A percentile compares a stretch with the other conserved stretches of the same genome.
Evolutionary conservation across 2,797 vertebrate species (phyloP).

Genomic region (Pristis pectinata): DNA sequence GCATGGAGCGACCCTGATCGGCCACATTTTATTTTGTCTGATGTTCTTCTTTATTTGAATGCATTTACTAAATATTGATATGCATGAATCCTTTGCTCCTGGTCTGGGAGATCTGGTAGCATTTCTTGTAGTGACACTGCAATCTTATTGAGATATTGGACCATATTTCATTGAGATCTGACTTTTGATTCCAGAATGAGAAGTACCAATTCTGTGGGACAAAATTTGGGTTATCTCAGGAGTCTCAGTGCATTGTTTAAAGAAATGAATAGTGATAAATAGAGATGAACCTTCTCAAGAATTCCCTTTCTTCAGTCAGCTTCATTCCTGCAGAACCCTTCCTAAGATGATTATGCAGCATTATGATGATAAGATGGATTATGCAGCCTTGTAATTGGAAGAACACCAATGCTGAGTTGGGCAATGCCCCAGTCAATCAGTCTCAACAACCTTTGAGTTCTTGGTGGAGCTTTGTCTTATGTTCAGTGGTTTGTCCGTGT

Average conservation of each 20-base stretch:
- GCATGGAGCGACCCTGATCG: not conserved
- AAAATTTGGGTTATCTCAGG: not conserved
- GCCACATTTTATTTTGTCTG: too few relatives aligned
- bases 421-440: not conserved
- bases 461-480: not conserved
- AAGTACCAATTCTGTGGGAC: not conserved
- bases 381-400: not conserved
- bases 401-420: not conserved
- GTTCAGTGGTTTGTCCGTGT: not conserved
- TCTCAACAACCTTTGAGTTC: not conserved
- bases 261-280: not conserved
- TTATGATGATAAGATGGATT: too few relatives aligned
- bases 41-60: not conserved
- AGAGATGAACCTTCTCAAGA: not conserved
- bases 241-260: not conserved
- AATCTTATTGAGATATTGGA: not conserved
- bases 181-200: not conserved
- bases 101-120: too few relatives aligned
- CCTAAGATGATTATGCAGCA: not conserved
- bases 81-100: too few relatives aligned
- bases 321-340: not conserved
- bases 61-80: not conserved
- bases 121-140: not conserved
- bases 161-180: not conserved
- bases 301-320: not conserved